Evolutionary conservation across 2,797 vertebrate genomes (phyloP).

Genomic region (Rhabdomys pumilio): DNA sequence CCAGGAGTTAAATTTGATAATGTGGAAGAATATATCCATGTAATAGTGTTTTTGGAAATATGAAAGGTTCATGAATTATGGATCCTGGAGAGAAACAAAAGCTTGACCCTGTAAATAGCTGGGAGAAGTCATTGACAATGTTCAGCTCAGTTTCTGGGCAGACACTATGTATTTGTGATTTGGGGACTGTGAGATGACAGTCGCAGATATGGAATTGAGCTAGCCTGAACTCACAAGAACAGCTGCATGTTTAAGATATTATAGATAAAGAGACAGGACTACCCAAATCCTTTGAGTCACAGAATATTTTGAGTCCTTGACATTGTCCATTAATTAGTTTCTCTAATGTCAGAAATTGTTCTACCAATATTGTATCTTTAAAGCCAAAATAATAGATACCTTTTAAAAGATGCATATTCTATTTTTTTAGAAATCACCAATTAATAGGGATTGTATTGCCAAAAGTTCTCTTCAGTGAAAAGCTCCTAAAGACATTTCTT

Average conservation of each 20-base stretch:
- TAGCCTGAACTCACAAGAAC: neutral
- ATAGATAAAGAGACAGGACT: neutral
- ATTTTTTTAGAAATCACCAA: neutral
- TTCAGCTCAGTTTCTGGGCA: neutral
- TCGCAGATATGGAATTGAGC: too few species aligned
- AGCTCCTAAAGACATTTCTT: neutral
- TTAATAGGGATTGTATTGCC: neutral
- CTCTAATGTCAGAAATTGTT: neutral
- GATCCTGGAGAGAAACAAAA: neutral
- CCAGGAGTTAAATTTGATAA: neutral
- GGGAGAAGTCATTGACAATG: neutral
- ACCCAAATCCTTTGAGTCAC: neutral
- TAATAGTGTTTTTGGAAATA: neutral
- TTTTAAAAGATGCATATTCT: neutral
- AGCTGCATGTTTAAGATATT: neutral
- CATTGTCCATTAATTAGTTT: neutral
- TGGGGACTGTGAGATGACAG: neutral
- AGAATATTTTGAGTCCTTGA: neutral
- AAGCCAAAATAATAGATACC: neutral
- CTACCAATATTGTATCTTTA: neutral
- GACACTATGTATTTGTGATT: neutral
- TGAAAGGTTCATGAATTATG: neutral
- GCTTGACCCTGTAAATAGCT: neutral
- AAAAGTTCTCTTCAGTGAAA: neutral
- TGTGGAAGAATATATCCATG: neutral